A percentile compares a stretch with the other conserved stretches of the same genome.
Conservation (phyloP, 2,797 vertebrate genomes). For the Aplochiton taeniatus region DNA sequence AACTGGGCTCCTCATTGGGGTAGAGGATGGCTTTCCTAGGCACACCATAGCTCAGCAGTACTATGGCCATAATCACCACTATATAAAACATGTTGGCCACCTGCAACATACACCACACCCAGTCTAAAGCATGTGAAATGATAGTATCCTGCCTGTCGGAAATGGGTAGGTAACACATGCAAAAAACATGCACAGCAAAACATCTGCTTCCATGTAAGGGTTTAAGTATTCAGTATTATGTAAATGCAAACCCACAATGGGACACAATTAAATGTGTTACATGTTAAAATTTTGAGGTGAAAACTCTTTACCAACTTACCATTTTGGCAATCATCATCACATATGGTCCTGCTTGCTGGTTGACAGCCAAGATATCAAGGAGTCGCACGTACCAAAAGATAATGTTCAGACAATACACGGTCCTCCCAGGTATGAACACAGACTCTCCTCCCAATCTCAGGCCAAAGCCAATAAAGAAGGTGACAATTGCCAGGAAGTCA, state of each 20-base stretch:
- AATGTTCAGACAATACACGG: conserved; percentile 96
- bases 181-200: too few relatives aligned
- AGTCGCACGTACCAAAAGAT: conserved; percentile 99
- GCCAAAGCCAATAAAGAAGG: conserved; percentile 93
- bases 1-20: conserved; percentile 87
- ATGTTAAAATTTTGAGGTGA: not conserved
- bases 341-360: conserved; percentile 97
- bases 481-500: conserved; percentile 93
- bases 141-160: not conserved
- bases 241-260: too few relatives aligned
- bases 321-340: conserved; percentile 99
- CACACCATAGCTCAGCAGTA: conserved; percentile 94
- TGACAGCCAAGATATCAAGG: conserved; percentile 94
- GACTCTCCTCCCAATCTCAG: conserved; percentile 84
- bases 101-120: conserved; percentile 64
- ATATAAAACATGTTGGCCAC: conserved; percentile 99
- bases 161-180: too few relatives aligned
- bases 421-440: conserved; percentile 84
- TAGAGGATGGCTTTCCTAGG: conserved; percentile 96
- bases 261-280: too few relatives aligned
- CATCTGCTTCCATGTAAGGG: too few relatives aligned
- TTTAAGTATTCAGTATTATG: too few relatives aligned
- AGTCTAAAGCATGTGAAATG: not conserved
- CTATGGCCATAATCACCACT: conserved; percentile 96
- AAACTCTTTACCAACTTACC: conserved; percentile 80